phyloP scores from a whole-genome alignment of 2,797 vertebrate species.

The Sphenopsis melanotis region DNA sequence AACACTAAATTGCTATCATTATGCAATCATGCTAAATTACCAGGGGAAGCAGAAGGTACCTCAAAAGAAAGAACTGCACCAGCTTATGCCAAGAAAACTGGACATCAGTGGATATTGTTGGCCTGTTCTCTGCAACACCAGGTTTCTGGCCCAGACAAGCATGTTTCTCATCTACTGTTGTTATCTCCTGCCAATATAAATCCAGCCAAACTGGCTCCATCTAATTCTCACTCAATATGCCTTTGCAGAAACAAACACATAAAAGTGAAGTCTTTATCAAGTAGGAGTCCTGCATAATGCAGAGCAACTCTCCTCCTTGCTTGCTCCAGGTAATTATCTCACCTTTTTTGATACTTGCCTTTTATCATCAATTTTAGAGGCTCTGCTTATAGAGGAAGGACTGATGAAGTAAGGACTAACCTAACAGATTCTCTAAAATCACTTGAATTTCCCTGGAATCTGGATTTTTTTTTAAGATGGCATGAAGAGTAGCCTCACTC shows the following conservation, averaged over 20 bases:
- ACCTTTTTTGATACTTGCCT: background rate
- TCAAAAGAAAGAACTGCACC: background rate
- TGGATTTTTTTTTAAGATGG: background rate
- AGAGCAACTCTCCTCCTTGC: background rate
- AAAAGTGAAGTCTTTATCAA: conserved; percentile 36
- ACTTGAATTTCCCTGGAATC: background rate
- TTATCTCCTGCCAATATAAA: conserved; percentile 44
- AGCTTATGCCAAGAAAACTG: conserved; percentile 9
- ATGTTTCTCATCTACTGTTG: conserved; percentile 8
- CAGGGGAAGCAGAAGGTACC: background rate
- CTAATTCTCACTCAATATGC: conserved; percentile 48
- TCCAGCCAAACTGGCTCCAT: conserved; percentile 55
- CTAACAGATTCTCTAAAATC: background rate
- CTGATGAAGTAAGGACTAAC: background rate
- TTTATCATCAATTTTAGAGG: background rate
- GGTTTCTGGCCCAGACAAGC: conserved; percentile 32
- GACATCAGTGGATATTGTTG: background rate
- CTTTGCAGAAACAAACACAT: conserved; percentile 35
- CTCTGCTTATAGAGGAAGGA: background rate
- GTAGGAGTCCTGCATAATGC: background rate
- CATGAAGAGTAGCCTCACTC: background rate
- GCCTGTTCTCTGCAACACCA: conserved; percentile 9
- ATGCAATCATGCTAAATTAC: conserved; percentile 2
- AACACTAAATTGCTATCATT: background rate
- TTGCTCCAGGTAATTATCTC: background rate